A percentile compares a stretch with the other conserved stretches of the same genome.
Evolutionary conservation across 2,113 vertebrate genomes (phyloP).

Genomic region (Amia ocellicauda): DNA sequence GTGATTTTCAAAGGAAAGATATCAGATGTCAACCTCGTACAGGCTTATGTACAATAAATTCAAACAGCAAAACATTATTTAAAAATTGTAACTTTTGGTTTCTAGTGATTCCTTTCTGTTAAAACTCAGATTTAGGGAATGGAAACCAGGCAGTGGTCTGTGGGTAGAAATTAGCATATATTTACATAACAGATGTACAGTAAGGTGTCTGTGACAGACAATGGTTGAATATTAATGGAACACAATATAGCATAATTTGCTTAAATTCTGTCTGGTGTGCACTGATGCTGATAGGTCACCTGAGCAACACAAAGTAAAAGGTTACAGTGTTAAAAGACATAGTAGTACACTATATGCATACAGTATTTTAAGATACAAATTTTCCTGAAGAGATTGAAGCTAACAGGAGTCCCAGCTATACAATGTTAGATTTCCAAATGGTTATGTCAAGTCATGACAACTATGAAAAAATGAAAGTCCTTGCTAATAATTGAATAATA

Average conservation of each 20-base stretch:
- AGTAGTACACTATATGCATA: conserved; percentile 30
- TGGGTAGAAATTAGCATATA: conserved; percentile 75
- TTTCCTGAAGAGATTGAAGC: too few relatives aligned
- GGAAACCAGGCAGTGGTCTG: conserved; percentile 78
- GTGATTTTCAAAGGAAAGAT: too few relatives aligned
- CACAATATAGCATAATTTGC: conserved; percentile 73
- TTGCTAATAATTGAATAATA: too few relatives aligned
- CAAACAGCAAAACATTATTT: too few relatives aligned
- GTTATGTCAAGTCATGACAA: too few relatives aligned
- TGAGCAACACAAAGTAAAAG: conserved; percentile 73
- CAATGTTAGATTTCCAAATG: too few relatives aligned
- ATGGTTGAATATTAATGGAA: conserved; percentile 82
- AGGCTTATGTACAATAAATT: too few relatives aligned
- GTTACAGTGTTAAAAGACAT: conserved; percentile 71
- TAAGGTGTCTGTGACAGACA: conserved; percentile 83
- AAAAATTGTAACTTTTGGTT: too few relatives aligned
- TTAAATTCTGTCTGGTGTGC: conserved; percentile 77
- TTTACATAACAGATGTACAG: conserved; percentile 89
- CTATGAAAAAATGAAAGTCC: too few relatives aligned
- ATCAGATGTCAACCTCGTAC: too few relatives aligned
- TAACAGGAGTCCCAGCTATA: too few relatives aligned
- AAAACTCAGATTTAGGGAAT: conserved; percentile 73
- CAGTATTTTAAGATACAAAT: not conserved
- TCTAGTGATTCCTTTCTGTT: too few relatives aligned
- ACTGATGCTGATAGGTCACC: conserved; percentile 71